These are phyloP conservation scores for Sciurus niger DNA, from an alignment of 2,113 vertebrate genomes.

Conservation along the genomic window DNA sequence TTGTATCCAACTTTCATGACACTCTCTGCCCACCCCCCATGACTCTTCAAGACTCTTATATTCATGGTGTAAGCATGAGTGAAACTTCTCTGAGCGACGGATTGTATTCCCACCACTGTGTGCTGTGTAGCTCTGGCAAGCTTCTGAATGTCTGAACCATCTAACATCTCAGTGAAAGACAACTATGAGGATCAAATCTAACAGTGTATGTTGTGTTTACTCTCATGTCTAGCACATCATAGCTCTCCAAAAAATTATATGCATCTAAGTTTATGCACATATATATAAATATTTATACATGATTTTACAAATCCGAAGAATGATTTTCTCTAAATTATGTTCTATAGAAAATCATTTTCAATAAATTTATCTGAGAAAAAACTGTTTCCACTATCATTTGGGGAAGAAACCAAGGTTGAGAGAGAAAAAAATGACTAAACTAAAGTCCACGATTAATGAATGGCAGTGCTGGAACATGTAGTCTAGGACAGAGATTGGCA, in stretches of 20 bases:
- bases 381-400: not conserved
- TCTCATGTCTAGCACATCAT: not conserved
- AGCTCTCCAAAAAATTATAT: not conserved
- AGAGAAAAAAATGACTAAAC: not conserved
- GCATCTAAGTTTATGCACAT: not conserved
- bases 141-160: not conserved
- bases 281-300: not conserved
- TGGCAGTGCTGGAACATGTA: not conserved
- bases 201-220: not conserved
- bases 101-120: not conserved
- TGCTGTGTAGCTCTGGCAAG: not conserved
- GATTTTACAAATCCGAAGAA: constrained; percentile 19
- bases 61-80: not conserved
- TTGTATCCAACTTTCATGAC: not conserved
- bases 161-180: not conserved
- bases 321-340: not conserved
- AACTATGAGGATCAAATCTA: not conserved
- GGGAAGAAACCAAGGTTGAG: constrained; percentile 23
- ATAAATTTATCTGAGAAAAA: constrained; percentile 24
- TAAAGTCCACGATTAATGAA: constrained; percentile 26
- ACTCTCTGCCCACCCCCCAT: not conserved
- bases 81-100: not conserved
- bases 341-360: not conserved
- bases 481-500: not conserved
- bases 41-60: not conserved